phyloP scores from a whole-genome alignment of 2,797 vertebrate genomes.

The Allobates femoralis region DNA sequence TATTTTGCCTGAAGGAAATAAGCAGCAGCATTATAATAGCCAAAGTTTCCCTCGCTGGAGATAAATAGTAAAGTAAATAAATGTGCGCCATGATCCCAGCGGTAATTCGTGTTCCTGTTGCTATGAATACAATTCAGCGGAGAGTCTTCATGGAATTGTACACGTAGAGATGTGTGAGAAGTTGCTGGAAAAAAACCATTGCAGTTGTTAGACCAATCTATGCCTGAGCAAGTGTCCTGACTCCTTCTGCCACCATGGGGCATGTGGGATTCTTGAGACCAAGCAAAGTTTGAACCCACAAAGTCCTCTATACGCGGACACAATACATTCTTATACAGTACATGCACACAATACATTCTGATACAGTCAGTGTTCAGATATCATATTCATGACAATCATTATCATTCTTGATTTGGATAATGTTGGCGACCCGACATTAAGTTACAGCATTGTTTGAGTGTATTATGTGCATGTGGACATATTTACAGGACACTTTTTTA shows the following conservation, averaged over 20 bases:
- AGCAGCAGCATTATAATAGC: conserved; percentile 1
- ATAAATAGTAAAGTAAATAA: conserved; percentile 50
- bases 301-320: background rate
- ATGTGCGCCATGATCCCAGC: conserved; percentile 39
- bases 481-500: too few species aligned
- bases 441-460: too few species aligned
- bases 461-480: too few species aligned
- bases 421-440: too few species aligned
- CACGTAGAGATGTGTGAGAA: conserved; percentile 9
- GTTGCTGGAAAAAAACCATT: background rate
- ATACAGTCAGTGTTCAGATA: too few species aligned
- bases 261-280: background rate
- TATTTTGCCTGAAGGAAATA: conserved; percentile 25
- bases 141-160: conserved; percentile 31
- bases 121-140: conserved; percentile 54
- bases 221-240: background rate
- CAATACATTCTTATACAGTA: background rate
- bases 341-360: too few species aligned
- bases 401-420: background rate
- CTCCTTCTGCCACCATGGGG: background rate
- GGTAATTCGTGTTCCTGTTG: conserved; percentile 46
- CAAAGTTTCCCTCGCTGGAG: conserved; percentile 30
- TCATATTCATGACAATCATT: too few species aligned
- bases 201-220: background rate
- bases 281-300: background rate